phyloP scores from a whole-genome alignment of 2,888 invertebrate species.

The Ochropacha duplaris region DNA sequence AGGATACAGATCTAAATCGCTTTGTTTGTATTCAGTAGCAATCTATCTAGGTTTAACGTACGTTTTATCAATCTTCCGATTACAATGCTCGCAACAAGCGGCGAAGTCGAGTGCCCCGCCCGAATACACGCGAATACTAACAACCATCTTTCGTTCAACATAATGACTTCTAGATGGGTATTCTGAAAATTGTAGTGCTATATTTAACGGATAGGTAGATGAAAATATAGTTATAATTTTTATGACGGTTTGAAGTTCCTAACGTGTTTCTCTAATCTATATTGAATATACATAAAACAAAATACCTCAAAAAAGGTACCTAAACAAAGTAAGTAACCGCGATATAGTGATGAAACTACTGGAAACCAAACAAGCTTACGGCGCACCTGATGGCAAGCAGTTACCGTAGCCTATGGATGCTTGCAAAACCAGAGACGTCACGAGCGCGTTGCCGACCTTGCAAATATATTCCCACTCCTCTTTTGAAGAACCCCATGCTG shows the following conservation, averaged over 20 bases:
- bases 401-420: too few relatives aligned
- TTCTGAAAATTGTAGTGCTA: neutral
- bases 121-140: constrained; percentile 42
- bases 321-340: too few relatives aligned
- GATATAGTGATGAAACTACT: too few relatives aligned
- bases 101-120: constrained; percentile 34
- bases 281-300: too few relatives aligned
- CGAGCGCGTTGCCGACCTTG: too few relatives aligned
- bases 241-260: neutral
- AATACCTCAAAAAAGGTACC: too few relatives aligned
- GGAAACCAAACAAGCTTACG: too few relatives aligned
- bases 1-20: constrained; percentile 40
- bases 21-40: constrained; percentile 41
- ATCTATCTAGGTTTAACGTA: constrained; percentile 43
- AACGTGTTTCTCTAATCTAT: too few relatives aligned
- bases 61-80: constrained; percentile 61
- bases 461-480: too few relatives aligned
- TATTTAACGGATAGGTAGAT: neutral
- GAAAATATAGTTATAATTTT: neutral
- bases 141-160: neutral
- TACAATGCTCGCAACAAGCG: constrained; percentile 36
- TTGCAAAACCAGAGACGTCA: too few relatives aligned
- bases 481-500: too few relatives aligned
- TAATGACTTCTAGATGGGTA: neutral
- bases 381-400: too few relatives aligned